phyloP scores from a whole-genome alignment of 2,113 vertebrate species.

The Sigmodon hispidus region DNA sequence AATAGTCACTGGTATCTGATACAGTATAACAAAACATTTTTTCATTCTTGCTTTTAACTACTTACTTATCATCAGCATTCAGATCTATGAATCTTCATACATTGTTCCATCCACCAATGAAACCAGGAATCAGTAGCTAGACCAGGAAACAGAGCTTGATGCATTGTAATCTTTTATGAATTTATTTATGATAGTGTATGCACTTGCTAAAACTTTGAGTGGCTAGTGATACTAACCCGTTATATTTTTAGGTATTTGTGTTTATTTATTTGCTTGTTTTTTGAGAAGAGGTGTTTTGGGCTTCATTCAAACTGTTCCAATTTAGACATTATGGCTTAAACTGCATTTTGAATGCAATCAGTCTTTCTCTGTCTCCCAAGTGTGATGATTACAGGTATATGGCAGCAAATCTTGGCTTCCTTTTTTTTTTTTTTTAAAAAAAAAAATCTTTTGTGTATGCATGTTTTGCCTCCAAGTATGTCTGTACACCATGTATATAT shows the following conservation, averaged over 20 bases:
- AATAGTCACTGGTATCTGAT: not conserved
- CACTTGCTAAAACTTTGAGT: not conserved
- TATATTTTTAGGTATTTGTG: not conserved
- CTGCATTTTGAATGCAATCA: not conserved
- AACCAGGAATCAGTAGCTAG: not conserved
- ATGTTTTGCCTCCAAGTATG: not conserved
- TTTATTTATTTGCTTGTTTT: not conserved
- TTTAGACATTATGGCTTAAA: not conserved
- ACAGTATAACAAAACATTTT: not conserved
- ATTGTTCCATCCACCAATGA: not conserved
- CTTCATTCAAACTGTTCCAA: not conserved
- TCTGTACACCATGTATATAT: not conserved
- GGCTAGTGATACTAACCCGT: not conserved
- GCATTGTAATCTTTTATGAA: conserved; percentile 12
- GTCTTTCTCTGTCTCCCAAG: not conserved
- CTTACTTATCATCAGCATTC: not conserved
- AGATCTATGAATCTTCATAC: not conserved
- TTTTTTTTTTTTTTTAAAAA: not conserved
- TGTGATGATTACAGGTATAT: not conserved
- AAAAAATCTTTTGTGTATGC: not conserved
- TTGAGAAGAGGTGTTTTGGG: not conserved
- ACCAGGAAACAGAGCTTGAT: conserved; percentile 12
- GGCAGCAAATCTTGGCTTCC: not conserved
- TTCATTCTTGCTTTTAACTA: not conserved
- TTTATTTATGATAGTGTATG: conserved; percentile 1